Base-by-base conservation (phyloP, 2,888 invertebrate species). In the Caprella mutica region DNA sequence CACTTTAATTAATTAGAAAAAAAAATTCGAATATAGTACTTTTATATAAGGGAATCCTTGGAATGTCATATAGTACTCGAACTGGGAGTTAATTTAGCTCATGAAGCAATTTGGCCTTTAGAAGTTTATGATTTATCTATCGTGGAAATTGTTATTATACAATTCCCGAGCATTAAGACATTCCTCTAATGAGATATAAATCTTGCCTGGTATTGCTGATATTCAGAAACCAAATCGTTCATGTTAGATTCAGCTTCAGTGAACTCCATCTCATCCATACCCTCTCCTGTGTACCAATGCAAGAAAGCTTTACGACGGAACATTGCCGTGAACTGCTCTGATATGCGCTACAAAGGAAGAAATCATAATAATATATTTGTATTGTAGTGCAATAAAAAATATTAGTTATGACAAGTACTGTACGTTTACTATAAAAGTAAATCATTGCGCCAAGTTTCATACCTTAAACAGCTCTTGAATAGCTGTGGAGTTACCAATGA, bases 401-500 rank as follows among this genome's bases (percentile, higher is more conserved):
- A 9, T 33, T 33, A 33, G 33, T 33, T 33, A n/a, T n/a, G n/a
- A n/a, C n/a, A n/a, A n/a, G n/a, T n/a, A n/a, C n/a, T n/a, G n/a
- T n/a, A n/a, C n/a, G 77, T 77, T 71, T 77, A 77, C 77, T 77
- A 77, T 69, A 77, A 76, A 61, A 75, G 70, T 72, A 78, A 77
- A 68, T 77, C 77, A 69, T 76, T 78, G 58, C 78, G 74, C 8
- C 33, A 33, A 8, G 33, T 33, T 33, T 33, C 23, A 87, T 86
- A 75, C 80, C 75, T 90, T 90, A 79, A 91, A 91, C 70, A 91
- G 75, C 75, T 91, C 90, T 72, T 90, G 89, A 74, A 92, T 92
- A 71, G 90, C 88, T 67, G 91, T 92, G 26, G 86, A 84, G 77
- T 91, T 90, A 66, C 90, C 91, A 72, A 92, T 88, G 76, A 92